Evolutionary conservation across 1,140 invertebrate genomes (phyloP).

Genomic region (Ceratina japonica): DNA sequence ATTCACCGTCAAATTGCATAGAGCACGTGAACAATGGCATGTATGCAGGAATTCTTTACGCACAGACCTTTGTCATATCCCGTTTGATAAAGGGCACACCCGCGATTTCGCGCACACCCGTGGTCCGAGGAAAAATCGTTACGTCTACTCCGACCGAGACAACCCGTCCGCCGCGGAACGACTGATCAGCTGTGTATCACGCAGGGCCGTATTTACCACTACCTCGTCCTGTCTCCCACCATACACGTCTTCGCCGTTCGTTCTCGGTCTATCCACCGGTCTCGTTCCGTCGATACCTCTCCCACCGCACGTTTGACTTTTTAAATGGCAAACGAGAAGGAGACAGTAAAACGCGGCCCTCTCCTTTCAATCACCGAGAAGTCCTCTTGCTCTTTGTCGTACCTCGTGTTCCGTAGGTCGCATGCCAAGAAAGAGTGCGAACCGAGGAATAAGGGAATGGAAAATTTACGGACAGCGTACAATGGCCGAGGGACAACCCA

Average conservation of each 20-base stretch:
- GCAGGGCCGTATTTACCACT: conserved; percentile 45
- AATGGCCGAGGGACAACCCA: not conserved
- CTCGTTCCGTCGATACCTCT: not conserved
- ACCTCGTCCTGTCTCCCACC: conserved; percentile 36
- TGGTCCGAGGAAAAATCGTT: too few species aligned
- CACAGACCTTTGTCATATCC: conserved; percentile 27
- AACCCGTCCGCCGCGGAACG: conserved; percentile 47
- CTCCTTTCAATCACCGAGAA: not conserved
- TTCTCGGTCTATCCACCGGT: not conserved
- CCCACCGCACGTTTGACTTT: not conserved
- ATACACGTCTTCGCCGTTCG: not conserved
- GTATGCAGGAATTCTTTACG: conserved; percentile 8
- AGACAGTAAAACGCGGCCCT: not conserved
- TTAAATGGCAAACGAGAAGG: not conserved
- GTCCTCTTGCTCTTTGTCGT: conserved; percentile 4
- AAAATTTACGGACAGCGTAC: conserved; percentile 44
- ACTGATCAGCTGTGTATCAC: conserved; percentile 67
- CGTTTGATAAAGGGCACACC: not conserved
- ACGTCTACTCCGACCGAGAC: conserved; percentile 1
- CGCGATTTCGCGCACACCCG: not conserved
- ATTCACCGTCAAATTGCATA: conserved; percentile 52
- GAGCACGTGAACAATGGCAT: conserved; percentile 48
- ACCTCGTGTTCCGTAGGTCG: not conserved
- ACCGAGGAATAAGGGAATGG: conserved; percentile 44
- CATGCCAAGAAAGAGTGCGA: not conserved